Evolutionary conservation across 1,140 invertebrate species (phyloP).

Genomic region (Cherax destructor): DNA sequence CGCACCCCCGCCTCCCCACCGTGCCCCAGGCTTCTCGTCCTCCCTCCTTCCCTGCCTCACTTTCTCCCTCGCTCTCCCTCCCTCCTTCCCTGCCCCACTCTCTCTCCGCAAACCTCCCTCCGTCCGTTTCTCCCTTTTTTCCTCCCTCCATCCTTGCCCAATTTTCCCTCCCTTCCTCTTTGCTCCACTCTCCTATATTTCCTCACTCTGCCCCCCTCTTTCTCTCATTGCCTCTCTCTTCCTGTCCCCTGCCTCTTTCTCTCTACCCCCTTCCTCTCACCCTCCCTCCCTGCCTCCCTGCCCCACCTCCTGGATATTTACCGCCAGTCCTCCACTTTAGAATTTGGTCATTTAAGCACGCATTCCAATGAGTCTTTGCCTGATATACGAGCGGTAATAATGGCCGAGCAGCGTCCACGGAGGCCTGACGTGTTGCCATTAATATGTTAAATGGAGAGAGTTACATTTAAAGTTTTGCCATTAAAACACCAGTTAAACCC

Average conservation of each 20-base stretch:
- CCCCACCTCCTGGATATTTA: background rate
- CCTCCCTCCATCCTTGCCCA: too few relatives aligned
- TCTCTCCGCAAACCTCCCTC: too few relatives aligned
- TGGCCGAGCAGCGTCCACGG: slow-evolving; percentile 18
- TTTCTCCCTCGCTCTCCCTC: too few relatives aligned
- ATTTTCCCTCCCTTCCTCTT: background rate
- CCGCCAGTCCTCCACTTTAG: slow-evolving; percentile 15
- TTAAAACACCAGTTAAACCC: slow-evolving; percentile 24
- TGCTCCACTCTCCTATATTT: background rate
- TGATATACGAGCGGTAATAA: slow-evolving; percentile 25
- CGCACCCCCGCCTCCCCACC: too few relatives aligned
- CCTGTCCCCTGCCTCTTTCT: background rate
- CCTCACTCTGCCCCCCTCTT: too few relatives aligned
- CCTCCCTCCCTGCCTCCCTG: background rate
- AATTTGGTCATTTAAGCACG: slow-evolving; percentile 37
- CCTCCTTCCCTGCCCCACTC: background rate
- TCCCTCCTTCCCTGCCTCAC: too few relatives aligned
- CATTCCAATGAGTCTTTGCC: slow-evolving; percentile 33
- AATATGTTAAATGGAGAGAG: slow-evolving; percentile 39
- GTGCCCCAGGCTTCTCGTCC: too few relatives aligned
- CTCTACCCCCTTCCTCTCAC: background rate
- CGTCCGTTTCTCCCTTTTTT: too few relatives aligned
- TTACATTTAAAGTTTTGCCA: slow-evolving; percentile 40
- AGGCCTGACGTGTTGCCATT: slow-evolving; percentile 28
- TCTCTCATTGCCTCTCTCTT: background rate